A percentile compares a stretch with the other conserved stretches of the same genome.
These are phyloP conservation scores for Nomada ruficornis DNA, from an alignment of 2,888 invertebrate genomes.

Conservation along the genomic window DNA sequence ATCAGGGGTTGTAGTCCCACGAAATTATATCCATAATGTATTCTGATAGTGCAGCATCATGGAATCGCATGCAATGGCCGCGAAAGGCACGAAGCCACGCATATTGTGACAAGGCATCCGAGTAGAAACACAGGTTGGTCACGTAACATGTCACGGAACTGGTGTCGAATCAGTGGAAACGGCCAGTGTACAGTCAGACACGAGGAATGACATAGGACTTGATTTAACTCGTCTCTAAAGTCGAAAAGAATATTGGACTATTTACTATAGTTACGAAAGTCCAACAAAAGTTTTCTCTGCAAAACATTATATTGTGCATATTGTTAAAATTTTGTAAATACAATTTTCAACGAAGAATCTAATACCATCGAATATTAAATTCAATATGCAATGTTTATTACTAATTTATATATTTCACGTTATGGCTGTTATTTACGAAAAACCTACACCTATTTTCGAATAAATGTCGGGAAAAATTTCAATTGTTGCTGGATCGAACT, in stretches of 20 bases:
- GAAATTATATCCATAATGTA: constrained; percentile 54
- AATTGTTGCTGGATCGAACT: constrained; percentile 26
- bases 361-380: neutral
- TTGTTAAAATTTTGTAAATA: no score
- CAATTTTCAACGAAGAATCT: neutral
- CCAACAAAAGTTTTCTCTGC: no score
- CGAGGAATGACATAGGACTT: no score
- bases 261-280: no score
- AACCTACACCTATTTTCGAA: neutral
- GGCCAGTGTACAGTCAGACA: constrained; percentile 22
- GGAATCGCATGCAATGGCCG: constrained; percentile 43
- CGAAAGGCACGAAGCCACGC: constrained; percentile 47
- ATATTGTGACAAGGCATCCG: constrained; percentile 35
- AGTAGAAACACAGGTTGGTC: constrained; percentile 23
- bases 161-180: constrained; percentile 21
- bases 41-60: constrained; percentile 26
- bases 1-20: neutral
- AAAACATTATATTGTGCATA: no score
- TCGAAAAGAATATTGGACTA: no score
- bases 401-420: neutral
- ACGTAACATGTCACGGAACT: constrained; percentile 25
- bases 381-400: neutral
- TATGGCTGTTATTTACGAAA: neutral
- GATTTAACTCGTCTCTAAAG: neutral
- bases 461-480: neutral